Evolutionary conservation across 2,888 invertebrate genomes (phyloP), one percentile per base, ranked within the genome.

Genomic region (Synergus japonicus): DNA sequence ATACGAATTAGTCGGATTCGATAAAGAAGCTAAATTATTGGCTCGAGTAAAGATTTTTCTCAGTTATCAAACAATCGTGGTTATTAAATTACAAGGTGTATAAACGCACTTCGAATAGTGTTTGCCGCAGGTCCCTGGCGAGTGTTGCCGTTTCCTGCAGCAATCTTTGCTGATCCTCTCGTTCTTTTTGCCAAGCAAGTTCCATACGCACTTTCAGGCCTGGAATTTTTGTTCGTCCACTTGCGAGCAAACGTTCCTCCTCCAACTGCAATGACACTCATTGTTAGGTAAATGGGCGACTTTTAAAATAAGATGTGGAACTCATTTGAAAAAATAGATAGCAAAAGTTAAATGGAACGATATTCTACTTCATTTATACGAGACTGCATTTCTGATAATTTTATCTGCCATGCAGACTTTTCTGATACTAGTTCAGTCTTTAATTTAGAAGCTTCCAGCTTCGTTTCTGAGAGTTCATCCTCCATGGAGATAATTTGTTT

Each of bases 401-500:
- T 96, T 29, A 98, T 96, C 92, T 98, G 97, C 89, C 96, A 96
- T 4, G 96, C 94, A 37, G 97, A 97, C 82, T 96, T 95, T 91
- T 98, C 97, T 58, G 97, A 97, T 58, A 97, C 96, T n/a, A 97
- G 93, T 92, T 98, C 97, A 0, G 97, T 97, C 92, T 97, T 97
- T 1, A 97, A 93, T 89, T 97, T 96, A 58, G 97, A 97, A 22
- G 96, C 94, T 88, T 97, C 96, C 77, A 98, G 92, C 77, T 97
- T 94, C 0, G 97, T 94, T 90, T 98, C 97, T 63, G 97, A 97
- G 49, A 98, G 93, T 90, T 98, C 97, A 91, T 98, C 98, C 90
- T 98, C 97, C 88, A 98, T 94, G 83, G 96, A 96, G 80, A 96
- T 96, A 82, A 97, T 95, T 92, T 97, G 97, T 89, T 97, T 96